phyloP scores from a whole-genome alignment of 2,113 vertebrate species.

The Kryptolebias marmoratus region DNA sequence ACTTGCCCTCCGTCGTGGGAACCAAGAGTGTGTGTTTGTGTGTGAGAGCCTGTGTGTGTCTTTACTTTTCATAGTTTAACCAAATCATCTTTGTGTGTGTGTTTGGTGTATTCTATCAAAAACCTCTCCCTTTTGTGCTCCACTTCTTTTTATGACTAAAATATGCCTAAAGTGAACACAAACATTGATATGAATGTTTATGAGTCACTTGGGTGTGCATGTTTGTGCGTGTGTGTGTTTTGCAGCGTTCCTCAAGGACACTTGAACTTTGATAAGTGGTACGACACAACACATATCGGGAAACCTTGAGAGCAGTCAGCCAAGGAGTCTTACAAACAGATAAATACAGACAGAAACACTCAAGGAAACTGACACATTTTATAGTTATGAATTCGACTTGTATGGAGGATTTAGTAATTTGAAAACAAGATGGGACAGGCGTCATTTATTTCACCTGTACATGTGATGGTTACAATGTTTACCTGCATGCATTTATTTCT shows the following conservation, averaged over 20 bases:
- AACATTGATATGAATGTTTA: background rate
- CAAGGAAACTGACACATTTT: constrained; percentile 3
- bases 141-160: constrained; percentile 15
- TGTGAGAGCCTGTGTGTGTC: background rate
- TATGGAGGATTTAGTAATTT: no score
- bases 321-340: constrained; percentile 31
- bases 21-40: constrained; percentile 19
- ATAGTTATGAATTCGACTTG: background rate
- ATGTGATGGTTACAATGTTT: background rate
- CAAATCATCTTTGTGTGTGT: constrained; percentile 13
- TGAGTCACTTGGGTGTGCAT: background rate
- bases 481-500: no score
- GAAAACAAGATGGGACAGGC: background rate
- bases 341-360: constrained; percentile 4
- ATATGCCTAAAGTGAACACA: background rate
- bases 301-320: constrained; percentile 58
- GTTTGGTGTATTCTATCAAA: background rate
- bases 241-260: constrained; percentile 54
- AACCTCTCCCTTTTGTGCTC: background rate
- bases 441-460: background rate
- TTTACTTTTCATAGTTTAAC: constrained; percentile 5
- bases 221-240: constrained; percentile 12
- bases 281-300: constrained; percentile 53
- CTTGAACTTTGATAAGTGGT: constrained; percentile 60
- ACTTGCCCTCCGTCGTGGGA: constrained; percentile 52